Base-by-base conservation (phyloP, 2,888 invertebrate species). In the Tetrapedia diversipes region DNA sequence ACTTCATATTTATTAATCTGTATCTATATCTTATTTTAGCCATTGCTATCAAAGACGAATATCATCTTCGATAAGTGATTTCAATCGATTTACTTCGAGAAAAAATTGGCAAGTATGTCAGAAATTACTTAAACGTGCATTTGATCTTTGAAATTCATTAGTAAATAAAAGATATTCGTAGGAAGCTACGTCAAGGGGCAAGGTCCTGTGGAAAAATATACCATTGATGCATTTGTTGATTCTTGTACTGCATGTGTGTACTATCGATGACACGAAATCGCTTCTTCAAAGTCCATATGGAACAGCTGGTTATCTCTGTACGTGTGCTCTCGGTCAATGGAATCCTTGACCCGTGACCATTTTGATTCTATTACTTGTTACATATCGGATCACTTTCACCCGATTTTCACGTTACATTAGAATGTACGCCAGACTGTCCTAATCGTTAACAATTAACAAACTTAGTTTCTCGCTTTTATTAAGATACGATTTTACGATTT, bases 161-260 rank as follows among this genome's bases (percentile, higher is more conserved):
- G 34, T n/a, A 61, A 43, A 74, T 37, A 61, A 0, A 14, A 14
- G 37, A 60, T 43, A 45, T 19, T n/a, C 6, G 6, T 27, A 16
- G 34, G 22, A 29, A 41, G 29, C 10, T 27, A 22, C 47, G 60
- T 64, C 63, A 19, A 63, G 69, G 16, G 80, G 64, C 76, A 80
- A 79, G 76, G 76, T 77, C 45, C 66, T 34, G 6, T 32, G 72
- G 80, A 73, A 66, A 74, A 79, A 47, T 56, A 24, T 72, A n/a
- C 19, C 22, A 59, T 47, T 19, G 51, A 47, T 47, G n/a, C 39
- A 41, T 3, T 53, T 53, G 73, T 53, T 54, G 59, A 39, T 49
- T 54, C 27, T 43, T 22, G 1, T 2, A 6, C 34, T 65, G 32
- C 32, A 24, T 45, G 53, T 29, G 53, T 29, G 39, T 32, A 67